Evolutionary conservation across 2,113 vertebrate genomes (phyloP).

Genomic region (Oryzias melastigma): DNA sequence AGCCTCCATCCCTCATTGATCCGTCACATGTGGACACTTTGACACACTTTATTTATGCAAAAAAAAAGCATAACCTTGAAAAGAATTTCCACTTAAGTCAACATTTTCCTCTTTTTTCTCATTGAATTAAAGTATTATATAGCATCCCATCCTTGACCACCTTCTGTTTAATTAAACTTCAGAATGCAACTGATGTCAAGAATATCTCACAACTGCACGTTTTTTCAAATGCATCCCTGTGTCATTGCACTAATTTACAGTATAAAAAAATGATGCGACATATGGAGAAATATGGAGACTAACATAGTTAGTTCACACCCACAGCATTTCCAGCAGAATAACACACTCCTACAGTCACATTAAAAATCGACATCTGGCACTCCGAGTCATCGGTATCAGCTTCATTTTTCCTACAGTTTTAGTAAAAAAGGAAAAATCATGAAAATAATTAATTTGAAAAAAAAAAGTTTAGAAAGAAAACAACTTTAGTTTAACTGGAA

Average conservation of each 20-base stretch:
- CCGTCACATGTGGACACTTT: neutral
- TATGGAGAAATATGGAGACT: constrained; percentile 35
- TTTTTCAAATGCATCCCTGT: constrained; percentile 22
- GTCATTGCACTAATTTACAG: constrained; percentile 31
- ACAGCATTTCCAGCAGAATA: constrained; percentile 21
- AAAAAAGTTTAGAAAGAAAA: neutral
- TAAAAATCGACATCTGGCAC: constrained; percentile 38
- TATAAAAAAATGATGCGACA: constrained; percentile 22
- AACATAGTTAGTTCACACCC: constrained; percentile 27
- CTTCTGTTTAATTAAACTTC: too few species aligned
- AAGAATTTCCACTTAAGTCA: too few species aligned
- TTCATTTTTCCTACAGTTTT: neutral
- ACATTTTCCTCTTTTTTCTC: too few species aligned
- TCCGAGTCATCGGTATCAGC: constrained; percentile 15
- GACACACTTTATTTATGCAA: neutral
- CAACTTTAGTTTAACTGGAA: neutral
- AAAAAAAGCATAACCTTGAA: neutral
- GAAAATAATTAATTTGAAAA: neutral
- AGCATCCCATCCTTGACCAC: too few species aligned
- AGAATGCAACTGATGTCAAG: constrained; percentile 1
- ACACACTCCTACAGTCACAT: constrained; percentile 12
- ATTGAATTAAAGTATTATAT: too few species aligned
- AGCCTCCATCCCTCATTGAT: neutral
- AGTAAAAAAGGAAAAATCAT: constrained; percentile 23
- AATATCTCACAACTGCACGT: constrained; percentile 40